Percentiles rank a stretch among this genome's conserved stretches.
phyloP scores from a whole-genome alignment of 64 coral and sea anemone species.

The Dendronephthya gigantea region DNA sequence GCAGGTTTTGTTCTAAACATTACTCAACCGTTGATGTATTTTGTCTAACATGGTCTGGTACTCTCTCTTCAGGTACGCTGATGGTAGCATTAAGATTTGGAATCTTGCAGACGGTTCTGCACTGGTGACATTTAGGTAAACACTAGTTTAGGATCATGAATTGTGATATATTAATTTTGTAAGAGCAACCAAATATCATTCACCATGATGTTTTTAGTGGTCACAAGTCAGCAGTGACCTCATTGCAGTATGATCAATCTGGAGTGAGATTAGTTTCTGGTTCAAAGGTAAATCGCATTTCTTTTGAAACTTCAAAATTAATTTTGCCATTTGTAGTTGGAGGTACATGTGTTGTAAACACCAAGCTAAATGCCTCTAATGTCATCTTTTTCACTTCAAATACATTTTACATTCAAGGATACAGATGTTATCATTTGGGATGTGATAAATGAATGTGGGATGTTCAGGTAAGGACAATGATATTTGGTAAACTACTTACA shows the following conservation, averaged over 20 bases:
- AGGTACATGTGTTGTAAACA: too few relatives aligned
- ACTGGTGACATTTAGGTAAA: constrained; percentile 67
- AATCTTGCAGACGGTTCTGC: constrained; percentile 24
- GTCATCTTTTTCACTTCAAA: not conserved
- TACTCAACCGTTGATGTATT: too few relatives aligned
- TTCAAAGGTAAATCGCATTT: constrained; percentile 38
- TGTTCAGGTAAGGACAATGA: not conserved
- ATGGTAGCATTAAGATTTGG: constrained; percentile 55
- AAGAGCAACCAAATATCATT: too few relatives aligned
- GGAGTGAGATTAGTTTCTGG: constrained; percentile 51
- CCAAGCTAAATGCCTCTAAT: not conserved
- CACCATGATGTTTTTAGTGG: too few relatives aligned
- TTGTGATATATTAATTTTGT: too few relatives aligned
- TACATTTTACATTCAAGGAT: not conserved
- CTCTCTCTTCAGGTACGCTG: constrained; percentile 45
- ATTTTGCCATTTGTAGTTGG: too few relatives aligned
- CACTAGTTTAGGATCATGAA: not conserved
- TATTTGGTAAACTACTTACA: not conserved
- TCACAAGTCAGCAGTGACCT: constrained; percentile 57
- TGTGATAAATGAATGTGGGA: constrained; percentile 6
- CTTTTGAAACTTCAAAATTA: too few relatives aligned
- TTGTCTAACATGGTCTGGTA: too few relatives aligned
- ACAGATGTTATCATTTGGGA: constrained; percentile 6
- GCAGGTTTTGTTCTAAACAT: not conserved
- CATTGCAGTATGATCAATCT: constrained; percentile 51